Evolutionary conservation across 2,888 invertebrate genomes (phyloP), one percentile per base, ranked within the genome.

Genomic region (Acanthosepion lycidas): DNA sequence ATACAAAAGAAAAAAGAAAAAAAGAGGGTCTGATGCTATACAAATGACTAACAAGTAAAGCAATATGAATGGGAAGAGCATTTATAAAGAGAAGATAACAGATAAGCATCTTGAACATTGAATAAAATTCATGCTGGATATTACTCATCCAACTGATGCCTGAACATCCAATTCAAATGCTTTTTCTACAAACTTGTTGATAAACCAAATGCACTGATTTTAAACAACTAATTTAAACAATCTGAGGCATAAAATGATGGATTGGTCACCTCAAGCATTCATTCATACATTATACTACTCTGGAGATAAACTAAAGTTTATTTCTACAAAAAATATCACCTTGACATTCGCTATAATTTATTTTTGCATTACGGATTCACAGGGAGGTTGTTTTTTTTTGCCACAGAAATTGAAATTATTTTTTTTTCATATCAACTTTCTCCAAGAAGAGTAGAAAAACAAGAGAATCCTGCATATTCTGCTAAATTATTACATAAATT

Each of bases 61-160:
- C 78, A 78, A 15, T 33, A 78, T 78, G 18, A 78, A 78, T 15
- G 78, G 78, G n/a, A 78, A 78, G 78, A 78, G n/a, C 78, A n/a
- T 78, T 78, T 78, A 9, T n/a, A 78, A 78, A 78, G 42, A 64
- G 26, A 64, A 78, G n/a, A 78, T 78, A 78, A 78, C 78, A 78
- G 78, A 78, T 78, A 78, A 78, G 78, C 78, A 78, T 78, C 78
- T 78, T 78, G 78, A 78, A 78, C n/a, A 78, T 78, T 78, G 78
- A 78, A 78, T 78, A 78, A 78, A 78, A 78, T 42, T 33, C 78
- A 78, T 78, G 78, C 78, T 78, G 78, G 78, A 78, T 78, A 78
- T 78, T 78, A 78, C 33, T 78, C 78, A 78, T 78, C n/a, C 78
- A 78, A 78, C 78, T 78, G 78, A 78, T 78, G 78, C 23, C n/a